phyloP scores from a whole-genome alignment of 2,888 invertebrate genomes.

The Cantharis lateralis region DNA sequence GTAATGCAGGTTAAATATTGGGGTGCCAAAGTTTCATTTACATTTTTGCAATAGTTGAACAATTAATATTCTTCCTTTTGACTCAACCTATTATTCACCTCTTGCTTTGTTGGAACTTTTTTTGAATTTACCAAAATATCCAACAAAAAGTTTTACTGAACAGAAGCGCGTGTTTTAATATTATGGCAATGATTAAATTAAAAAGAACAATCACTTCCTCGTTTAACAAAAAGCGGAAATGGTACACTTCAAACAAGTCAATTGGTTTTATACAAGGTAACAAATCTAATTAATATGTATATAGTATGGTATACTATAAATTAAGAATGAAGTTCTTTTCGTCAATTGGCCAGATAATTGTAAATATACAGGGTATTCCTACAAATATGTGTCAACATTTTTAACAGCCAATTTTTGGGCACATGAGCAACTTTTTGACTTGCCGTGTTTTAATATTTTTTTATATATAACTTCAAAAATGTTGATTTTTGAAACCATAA shows the following conservation, averaged over 20 bases:
- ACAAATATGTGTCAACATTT: no score
- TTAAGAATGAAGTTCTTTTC: background rate
- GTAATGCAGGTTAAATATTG: background rate
- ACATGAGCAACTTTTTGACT: no score
- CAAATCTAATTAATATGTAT: background rate
- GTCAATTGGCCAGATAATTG: background rate
- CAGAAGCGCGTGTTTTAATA: background rate
- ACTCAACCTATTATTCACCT: background rate
- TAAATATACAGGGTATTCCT: background rate
- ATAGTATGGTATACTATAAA: background rate
- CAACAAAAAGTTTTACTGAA: background rate
- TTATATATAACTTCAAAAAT: no score
- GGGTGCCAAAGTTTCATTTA: background rate
- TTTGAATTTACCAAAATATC: background rate
- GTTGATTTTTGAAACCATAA: no score
- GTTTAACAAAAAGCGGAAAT: background rate
- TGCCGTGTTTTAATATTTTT: no score
- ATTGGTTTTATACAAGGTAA: background rate
- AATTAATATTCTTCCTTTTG: background rate
- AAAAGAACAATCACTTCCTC: background rate
- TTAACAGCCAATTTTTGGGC: no score
- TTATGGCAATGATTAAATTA: background rate
- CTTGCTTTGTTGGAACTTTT: background rate
- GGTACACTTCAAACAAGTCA: background rate
- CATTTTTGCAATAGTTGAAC: background rate